These are phyloP conservation scores for Clarias gariepinus DNA, from an alignment of 2,113 vertebrate species.

Conservation along the genomic window DNA sequence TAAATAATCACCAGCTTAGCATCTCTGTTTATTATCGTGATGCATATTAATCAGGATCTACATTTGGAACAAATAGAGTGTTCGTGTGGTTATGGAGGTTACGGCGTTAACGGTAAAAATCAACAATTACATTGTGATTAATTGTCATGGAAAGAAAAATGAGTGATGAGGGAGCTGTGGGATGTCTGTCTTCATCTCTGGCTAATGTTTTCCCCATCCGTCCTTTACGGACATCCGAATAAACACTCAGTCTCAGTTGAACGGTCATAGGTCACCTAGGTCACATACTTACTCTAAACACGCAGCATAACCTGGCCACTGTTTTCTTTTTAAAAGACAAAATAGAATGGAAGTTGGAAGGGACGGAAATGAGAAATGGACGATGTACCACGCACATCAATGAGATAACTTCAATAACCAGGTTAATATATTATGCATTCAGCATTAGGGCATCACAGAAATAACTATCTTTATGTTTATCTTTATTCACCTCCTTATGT, in stretches of 20 bases:
- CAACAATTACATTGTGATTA: not conserved
- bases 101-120: not conserved
- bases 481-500: not conserved
- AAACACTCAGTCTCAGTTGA: constrained; percentile 30
- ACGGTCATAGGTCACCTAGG: constrained; percentile 28
- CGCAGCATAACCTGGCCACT: not conserved
- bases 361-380: too few relatives aligned
- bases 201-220: constrained; percentile 22
- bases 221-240: constrained; percentile 23
- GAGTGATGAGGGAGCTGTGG: not conserved
- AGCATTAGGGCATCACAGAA: not conserved
- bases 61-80: not conserved
- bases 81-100: not conserved
- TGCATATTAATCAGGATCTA: not conserved
- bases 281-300: constrained; percentile 29
- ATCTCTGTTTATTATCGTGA: not conserved
- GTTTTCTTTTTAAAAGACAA: not conserved
- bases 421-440: not conserved
- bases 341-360: not conserved
- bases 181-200: not conserved
- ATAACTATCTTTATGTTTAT: not conserved
- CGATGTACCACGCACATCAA: not conserved
- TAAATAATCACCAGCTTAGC: not conserved
- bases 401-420: not conserved
- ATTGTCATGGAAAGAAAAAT: not conserved